Evolutionary conservation across 2,113 vertebrate species (phyloP).

Genomic region (Okapia johnstoni): DNA sequence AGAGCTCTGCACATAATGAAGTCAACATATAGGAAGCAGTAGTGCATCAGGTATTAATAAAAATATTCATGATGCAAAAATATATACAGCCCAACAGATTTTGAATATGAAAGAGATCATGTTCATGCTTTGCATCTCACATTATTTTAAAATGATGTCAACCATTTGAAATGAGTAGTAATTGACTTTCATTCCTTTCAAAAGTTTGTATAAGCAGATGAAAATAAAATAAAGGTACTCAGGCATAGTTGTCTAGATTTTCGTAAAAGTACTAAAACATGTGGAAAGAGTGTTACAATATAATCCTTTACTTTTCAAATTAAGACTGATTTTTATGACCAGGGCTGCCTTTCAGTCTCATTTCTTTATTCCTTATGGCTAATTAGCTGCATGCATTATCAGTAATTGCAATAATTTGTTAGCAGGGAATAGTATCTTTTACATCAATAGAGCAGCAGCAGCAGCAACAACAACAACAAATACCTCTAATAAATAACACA

Average conservation of each 20-base stretch:
- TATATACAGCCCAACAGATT: not conserved
- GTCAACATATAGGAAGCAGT: not conserved
- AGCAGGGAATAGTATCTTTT: not conserved
- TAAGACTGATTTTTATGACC: not conserved
- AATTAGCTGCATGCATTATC: not conserved
- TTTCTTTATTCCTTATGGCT: not conserved
- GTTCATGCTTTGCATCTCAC: not conserved
- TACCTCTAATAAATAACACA: not conserved
- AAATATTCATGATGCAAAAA: conserved; percentile 14
- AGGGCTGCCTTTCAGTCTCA: not conserved
- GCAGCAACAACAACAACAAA: not conserved
- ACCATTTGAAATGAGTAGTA: not conserved
- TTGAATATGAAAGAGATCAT: not conserved
- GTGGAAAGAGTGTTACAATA: not conserved
- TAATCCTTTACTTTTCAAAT: not conserved
- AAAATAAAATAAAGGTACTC: not conserved
- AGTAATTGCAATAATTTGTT: not conserved
- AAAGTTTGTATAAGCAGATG: not conserved
- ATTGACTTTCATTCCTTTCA: not conserved
- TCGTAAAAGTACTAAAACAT: not conserved
- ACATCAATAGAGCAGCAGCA: not conserved
- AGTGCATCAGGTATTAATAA: not conserved
- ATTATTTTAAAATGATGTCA: not conserved
- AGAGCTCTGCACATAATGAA: not conserved
- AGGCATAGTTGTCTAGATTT: not conserved